Base-by-base conservation (phyloP, 1,140 invertebrate species). In the Oncopodura yosiiana region DNA sequence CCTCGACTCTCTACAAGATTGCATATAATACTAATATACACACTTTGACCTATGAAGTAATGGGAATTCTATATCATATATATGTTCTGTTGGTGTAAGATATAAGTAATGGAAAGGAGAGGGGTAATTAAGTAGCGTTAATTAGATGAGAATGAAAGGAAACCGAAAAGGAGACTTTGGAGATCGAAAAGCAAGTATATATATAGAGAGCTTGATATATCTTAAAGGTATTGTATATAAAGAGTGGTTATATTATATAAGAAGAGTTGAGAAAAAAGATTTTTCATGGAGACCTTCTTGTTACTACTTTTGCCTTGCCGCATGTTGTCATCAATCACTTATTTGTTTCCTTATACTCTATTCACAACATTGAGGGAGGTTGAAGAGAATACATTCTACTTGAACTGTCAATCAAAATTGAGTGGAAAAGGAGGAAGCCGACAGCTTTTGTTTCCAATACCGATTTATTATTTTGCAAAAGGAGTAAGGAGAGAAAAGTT, bases 301-400 rank as follows among this genome's bases (percentile, higher is more conserved):
- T n/a, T n/a, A n/a, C n/a, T n/a, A n/a, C n/a, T n/a, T n/a, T n/a
- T n/a, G n/a, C n/a, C n/a, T n/a, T n/a, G n/a, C n/a, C n/a, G n/a
- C n/a, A n/a, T n/a, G n/a, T n/a, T n/a, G n/a, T n/a, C 61, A 60
- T 57, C 57, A 60, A 63, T 63, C 61, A 63, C 54, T 54, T 29
- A 62, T 54, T 60, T 57, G 52, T 63, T 55, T 34, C 32, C 49
- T n/a, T n/a, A n/a, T n/a, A n/a, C n/a, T n/a, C n/a, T n/a, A n/a
- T n/a, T n/a, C n/a, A n/a, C n/a, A n/a, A n/a, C n/a, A n/a, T n/a
- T n/a, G n/a, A n/a, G n/a, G n/a, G n/a, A n/a, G n/a, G n/a, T n/a
- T n/a, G n/a, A n/a, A n/a, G n/a, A n/a, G n/a, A n/a, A n/a, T n/a
- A n/a, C n/a, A n/a, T n/a, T n/a, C n/a, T 55, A 36, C 34, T 56